Conservation (phyloP, 2,888 invertebrate species). For the Sesia apiformis region DNA sequence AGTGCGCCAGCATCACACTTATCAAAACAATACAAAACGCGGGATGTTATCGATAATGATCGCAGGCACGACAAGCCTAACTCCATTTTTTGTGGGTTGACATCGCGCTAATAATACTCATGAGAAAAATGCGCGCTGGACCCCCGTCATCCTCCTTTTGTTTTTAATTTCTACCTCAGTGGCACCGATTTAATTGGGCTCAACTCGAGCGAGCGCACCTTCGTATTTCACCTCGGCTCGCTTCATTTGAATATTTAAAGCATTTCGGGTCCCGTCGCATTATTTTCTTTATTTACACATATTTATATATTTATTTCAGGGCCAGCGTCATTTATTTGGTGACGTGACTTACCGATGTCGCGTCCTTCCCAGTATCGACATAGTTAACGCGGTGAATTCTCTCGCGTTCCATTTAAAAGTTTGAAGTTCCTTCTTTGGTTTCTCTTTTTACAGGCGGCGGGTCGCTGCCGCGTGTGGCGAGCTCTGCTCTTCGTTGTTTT, state of each 20-base stretch:
- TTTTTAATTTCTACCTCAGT: conserved; percentile 76
- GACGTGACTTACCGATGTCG: conserved; percentile 73
- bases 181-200: conserved; percentile 75
- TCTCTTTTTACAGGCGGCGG: conserved; percentile 43
- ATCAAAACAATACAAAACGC: conserved; percentile 73
- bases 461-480: conserved; percentile 61
- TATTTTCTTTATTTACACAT: conserved; percentile 73
- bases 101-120: conserved; percentile 75
- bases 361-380: conserved; percentile 73
- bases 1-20: conserved; percentile 49
- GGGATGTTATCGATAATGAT: conserved; percentile 69
- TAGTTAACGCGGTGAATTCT: conserved; percentile 70
- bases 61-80: conserved; percentile 61
- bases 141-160: conserved; percentile 70
- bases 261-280: conserved; percentile 65
- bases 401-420: conserved; percentile 70
- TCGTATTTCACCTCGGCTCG: conserved; percentile 72
- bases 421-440: conserved; percentile 55
- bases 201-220: conserved; percentile 71
- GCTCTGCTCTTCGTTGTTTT: conserved; percentile 69
- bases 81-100: conserved; percentile 70
- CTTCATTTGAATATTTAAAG: conserved; percentile 75
- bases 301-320: conserved; percentile 71
- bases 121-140: conserved; percentile 71
- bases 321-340: conserved; percentile 68